Base-by-base conservation (phyloP, 2,888 invertebrate genomes). In the Perizoma affinitatum region DNA sequence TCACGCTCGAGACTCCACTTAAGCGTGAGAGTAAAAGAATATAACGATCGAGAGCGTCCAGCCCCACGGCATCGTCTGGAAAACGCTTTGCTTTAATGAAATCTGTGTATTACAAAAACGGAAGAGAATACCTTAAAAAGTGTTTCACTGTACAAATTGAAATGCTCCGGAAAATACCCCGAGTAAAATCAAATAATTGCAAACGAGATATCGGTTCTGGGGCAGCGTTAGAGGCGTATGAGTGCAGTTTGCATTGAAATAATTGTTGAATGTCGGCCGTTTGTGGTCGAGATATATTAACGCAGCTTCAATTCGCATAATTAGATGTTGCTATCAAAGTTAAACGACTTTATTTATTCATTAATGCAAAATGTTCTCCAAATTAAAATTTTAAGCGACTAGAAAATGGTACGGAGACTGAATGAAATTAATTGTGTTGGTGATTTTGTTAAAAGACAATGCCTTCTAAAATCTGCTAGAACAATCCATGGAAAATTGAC, bases 201-300 rank as follows among this genome's bases (percentile, higher is more conserved):
- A 82, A 83, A 80, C 80, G 80, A 80, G 79, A 78, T 82, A 83
- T 82, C 77, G 80, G 74, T 73, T 74, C 67, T 67, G 70, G 69
- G 74, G 71, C 63, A 66, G 68, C 71, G 75, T 75, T 79, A 77
- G 70, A 73, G 72, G 76, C 73, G 72, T 81, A 79, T 79, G 74
- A 80, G 75, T 76, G 77, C 78, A 80, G 82, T 83, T 85, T 83
- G 82, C 79, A 84, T 85, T 81, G 80, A 83, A 82, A 78, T 83
- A 83, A 82, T 83, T 81, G 79, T 82, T 74, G 68, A 70, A 70
- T 71, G 72, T 68, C 64, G 67, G 74, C 73, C 74, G 75, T 77
- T 78, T 79, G 81, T 75, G 80, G 80, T 72, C 71, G 67, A 67
- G 67, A 67, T 78, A 69, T 74, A 69, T 79, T 80, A 76, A 79